Evolutionary conservation across 2,113 vertebrate species (phyloP).

Genomic region (Sceloporus undulatus): DNA sequence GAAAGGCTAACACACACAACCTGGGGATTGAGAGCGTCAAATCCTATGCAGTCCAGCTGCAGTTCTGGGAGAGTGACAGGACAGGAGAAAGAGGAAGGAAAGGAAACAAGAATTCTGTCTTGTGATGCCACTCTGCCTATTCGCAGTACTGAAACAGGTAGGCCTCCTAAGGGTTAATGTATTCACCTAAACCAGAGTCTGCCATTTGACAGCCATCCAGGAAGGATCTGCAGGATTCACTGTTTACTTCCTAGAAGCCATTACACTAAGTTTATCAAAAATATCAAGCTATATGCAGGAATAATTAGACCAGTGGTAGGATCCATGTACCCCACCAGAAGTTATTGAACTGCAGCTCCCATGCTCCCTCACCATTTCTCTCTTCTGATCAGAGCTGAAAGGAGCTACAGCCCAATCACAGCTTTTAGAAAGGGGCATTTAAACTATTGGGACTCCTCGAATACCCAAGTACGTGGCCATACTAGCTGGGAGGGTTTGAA

Average conservation of each 20-base stretch:
- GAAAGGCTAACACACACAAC: not conserved
- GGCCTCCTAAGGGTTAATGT: not conserved
- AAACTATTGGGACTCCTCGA: too few relatives aligned
- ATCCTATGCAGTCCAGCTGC: not conserved
- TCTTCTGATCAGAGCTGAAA: too few relatives aligned
- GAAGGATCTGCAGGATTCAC: not conserved
- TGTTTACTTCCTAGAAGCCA: not conserved
- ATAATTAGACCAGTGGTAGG: not conserved
- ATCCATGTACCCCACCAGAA: not conserved
- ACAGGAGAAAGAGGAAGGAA: not conserved
- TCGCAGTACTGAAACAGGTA: not conserved
- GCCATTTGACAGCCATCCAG: not conserved
- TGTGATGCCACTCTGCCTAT: not conserved
- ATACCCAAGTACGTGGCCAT: too few relatives aligned
- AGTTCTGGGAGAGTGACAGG: conserved; percentile 22
- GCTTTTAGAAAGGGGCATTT: too few relatives aligned
- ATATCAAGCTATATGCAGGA: not conserved
- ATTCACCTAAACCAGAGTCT: not conserved
- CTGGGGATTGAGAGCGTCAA: not conserved
- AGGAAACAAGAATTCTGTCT: too few relatives aligned
- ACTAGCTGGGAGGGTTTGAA: too few relatives aligned
- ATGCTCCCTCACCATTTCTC: too few relatives aligned
- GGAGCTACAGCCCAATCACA: too few relatives aligned
- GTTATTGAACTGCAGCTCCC: too few relatives aligned
- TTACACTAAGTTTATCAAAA: not conserved